Evolutionary conservation across 2,113 vertebrate genomes (phyloP), one percentile per base, ranked within the genome.

Genomic region (Nibea albiflora): DNA sequence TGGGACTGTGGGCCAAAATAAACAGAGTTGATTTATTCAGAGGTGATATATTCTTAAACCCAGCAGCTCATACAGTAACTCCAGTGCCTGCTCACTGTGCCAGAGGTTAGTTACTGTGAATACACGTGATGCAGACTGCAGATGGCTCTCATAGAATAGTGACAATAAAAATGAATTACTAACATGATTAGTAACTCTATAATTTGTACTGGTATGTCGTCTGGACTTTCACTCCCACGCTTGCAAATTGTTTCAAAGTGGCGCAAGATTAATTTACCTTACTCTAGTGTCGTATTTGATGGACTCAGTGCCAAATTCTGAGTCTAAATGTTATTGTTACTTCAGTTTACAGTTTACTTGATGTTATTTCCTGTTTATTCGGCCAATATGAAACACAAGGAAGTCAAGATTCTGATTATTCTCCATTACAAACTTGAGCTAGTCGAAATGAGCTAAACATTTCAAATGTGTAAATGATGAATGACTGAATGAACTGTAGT

Each of bases 21-120:
- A 89, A 92, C 92, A 88, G 28, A 73, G 77, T 42, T 85, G 86
- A 92, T 90, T 89, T 81, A 86, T 85, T 57, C 83, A 11, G 86
- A 87, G 85, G 85, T 87, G 87, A 89, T 79, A 73, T 84, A 73
- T 72, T 82, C 73, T 80, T 74, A 69, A 89, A 85, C 66, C 68
- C 8, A 54, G 75, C 78, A 24, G 65, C 67, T 88, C 83, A 8
- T 10, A 22, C 76, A 28, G 65, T 12, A 54, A 50, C 56, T 60
- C 56, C 2, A 8, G 72, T 11, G 85, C 52, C 57, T 56, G 50
- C 66, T 60, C 2, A 9, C 67, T 28, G 42, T 64, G 76, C 70
- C 73, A 58, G 71, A 77, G 58, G 1, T 52, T n/a, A 47, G 81
- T 73, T 83, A 6, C 81, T 31, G 35, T 60, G 73, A 28, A 87